These are phyloP conservation scores for Bostrychus sinensis DNA, from an alignment of 2,113 vertebrate species.

Conservation along the genomic window DNA sequence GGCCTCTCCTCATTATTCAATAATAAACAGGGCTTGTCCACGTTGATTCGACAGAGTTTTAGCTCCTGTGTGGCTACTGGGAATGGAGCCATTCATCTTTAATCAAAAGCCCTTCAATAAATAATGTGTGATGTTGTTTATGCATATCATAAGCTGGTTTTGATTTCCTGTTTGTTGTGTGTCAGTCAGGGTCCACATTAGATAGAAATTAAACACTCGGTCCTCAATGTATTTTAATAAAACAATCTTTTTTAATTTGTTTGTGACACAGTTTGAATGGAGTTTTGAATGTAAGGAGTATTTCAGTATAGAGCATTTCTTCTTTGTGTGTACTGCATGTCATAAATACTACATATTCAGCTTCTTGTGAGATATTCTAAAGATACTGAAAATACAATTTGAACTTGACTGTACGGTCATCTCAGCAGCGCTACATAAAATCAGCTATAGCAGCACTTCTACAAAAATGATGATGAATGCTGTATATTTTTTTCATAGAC, in stretches of 20 bases:
- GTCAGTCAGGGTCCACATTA: neutral
- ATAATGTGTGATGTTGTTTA: neutral
- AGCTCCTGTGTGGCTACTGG: slow-evolving; percentile 6
- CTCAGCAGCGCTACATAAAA: slow-evolving; percentile 5
- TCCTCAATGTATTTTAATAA: too few species aligned
- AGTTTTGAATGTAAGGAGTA: slow-evolving; percentile 11
- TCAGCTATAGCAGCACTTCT: neutral
- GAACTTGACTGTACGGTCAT: neutral
- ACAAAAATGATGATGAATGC: slow-evolving; percentile 22
- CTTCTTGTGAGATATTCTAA: neutral
- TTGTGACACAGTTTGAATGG: neutral
- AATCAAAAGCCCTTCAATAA: neutral
- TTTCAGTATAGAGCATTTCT: slow-evolving; percentile 4
- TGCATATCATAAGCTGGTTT: neutral
- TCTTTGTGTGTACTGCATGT: neutral
- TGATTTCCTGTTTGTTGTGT: slow-evolving; percentile 2
- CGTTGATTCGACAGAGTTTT: slow-evolving; percentile 14
- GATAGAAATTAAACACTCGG: neutral
- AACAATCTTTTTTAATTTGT: too few species aligned
- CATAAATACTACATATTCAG: neutral
- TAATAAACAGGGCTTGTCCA: slow-evolving; percentile 19
- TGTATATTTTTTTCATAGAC: slow-evolving; percentile 13
- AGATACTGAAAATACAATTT: neutral
- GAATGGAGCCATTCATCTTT: slow-evolving; percentile 36
- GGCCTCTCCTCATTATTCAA: slow-evolving; percentile 53